Percentiles rank a stretch among this genome's conserved stretches.
Evolutionary conservation across 2,797 vertebrate genomes (phyloP).

Genomic region (Orestias chungarensis): DNA sequence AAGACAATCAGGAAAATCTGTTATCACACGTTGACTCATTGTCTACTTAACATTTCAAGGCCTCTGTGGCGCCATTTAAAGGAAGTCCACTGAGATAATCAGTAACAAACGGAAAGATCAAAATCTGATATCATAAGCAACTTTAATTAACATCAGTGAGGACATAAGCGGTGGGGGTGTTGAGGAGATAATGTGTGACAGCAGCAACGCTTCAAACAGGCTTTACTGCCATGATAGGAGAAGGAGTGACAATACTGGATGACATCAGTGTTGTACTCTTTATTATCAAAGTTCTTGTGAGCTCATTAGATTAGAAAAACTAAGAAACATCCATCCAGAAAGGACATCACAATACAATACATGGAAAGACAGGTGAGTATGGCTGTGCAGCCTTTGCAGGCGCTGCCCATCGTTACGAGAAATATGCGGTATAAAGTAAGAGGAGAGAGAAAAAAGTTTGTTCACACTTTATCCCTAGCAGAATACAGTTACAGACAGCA

Average conservation of each 20-base stretch:
- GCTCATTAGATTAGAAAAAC: too few species aligned
- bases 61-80: constrained; percentile 12
- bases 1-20: too few species aligned
- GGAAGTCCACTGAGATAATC: constrained; percentile 39
- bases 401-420: too few species aligned
- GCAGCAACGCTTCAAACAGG: background rate
- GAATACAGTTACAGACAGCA: too few species aligned
- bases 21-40: background rate
- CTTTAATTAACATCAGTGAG: constrained; percentile 23
- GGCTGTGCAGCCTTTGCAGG: too few species aligned
- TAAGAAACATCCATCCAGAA: too few species aligned
- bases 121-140: constrained; percentile 14
- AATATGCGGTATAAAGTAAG: too few species aligned
- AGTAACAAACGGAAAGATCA: constrained; percentile 35
- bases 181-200: constrained; percentile 49
- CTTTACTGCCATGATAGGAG: background rate
- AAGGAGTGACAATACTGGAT: background rate
- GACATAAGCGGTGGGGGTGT: constrained; percentile 9
- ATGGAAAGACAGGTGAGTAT: too few species aligned
- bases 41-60: constrained; percentile 13
- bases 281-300: background rate
- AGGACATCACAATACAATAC: too few species aligned
- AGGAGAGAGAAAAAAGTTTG: too few species aligned
- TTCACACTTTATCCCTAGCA: too few species aligned
- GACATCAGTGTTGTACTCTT: background rate